Percentiles rank a stretch among this genome's conserved stretches.
Conservation (phyloP, 2,797 vertebrate genomes). For the Pantherophis alleghaniensis region DNA sequence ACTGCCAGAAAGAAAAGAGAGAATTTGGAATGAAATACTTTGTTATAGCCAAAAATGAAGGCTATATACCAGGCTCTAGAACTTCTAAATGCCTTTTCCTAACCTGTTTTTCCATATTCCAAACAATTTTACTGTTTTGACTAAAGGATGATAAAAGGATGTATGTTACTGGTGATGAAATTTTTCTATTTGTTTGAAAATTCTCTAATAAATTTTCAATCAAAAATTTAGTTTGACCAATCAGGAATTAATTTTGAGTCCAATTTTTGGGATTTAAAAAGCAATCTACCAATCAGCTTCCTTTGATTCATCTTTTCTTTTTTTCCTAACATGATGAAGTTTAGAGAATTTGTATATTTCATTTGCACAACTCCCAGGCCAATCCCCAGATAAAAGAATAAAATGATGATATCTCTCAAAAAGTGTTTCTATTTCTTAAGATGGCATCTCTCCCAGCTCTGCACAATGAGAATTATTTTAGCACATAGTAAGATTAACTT, state of each 20-base stretch:
- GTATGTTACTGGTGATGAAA: conserved; percentile 27
- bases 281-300: not conserved
- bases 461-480: not conserved
- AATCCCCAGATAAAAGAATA: not conserved
- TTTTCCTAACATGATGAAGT: not conserved
- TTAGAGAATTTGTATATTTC: not conserved
- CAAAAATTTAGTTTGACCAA: rapidly evolving
- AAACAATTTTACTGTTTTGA: not conserved
- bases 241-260: conserved; percentile 2
- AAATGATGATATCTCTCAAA: not conserved
- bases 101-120: not conserved
- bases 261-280: not conserved
- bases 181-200: conserved; percentile 24
- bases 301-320: not conserved
- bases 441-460: not conserved
- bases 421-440: not conserved
- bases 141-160: conserved; percentile 25
- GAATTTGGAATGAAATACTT: not conserved
- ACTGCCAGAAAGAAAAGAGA: not conserved
- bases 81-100: conserved; percentile 18
- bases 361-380: not conserved
- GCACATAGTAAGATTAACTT: not conserved
- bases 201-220: conserved; percentile 44
- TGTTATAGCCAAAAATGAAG: not conserved
- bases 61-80: not conserved